phyloP scores from a whole-genome alignment of 2,888 invertebrate species.

The Rhagonycha fulva region DNA sequence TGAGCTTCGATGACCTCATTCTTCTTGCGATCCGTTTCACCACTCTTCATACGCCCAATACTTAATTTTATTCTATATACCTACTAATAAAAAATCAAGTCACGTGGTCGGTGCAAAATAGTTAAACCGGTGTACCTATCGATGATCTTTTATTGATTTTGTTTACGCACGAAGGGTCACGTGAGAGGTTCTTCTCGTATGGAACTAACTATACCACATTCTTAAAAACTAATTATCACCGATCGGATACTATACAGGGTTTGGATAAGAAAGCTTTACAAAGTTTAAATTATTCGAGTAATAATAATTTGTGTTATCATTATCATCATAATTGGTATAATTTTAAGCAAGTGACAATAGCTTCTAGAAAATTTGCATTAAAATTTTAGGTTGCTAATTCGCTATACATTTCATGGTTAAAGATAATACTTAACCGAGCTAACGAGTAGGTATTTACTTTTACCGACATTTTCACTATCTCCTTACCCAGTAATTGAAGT shows the following conservation, averaged over 20 bases:
- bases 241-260: too few species aligned
- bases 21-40: too few species aligned
- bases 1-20: too few species aligned
- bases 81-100: too few species aligned
- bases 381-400: constrained; percentile 25
- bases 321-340: constrained; percentile 4
- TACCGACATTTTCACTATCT: constrained; percentile 33
- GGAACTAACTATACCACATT: not conserved
- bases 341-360: constrained; percentile 30
- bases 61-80: too few species aligned
- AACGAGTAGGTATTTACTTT: constrained; percentile 32
- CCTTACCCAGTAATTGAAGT: constrained; percentile 18
- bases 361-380: constrained; percentile 29
- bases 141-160: too few species aligned
- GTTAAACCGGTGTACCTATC: too few species aligned
- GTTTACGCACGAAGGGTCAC: too few species aligned
- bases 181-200: too few species aligned
- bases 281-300: not conserved
- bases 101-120: too few species aligned
- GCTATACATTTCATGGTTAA: constrained; percentile 36
- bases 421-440: constrained; percentile 36
- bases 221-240: too few species aligned
- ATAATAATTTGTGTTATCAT: not conserved
- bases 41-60: too few species aligned
- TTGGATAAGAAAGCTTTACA: not conserved